Conservation (phyloP, 2,113 vertebrate genomes). For the Callopanchax toddi region DNA sequence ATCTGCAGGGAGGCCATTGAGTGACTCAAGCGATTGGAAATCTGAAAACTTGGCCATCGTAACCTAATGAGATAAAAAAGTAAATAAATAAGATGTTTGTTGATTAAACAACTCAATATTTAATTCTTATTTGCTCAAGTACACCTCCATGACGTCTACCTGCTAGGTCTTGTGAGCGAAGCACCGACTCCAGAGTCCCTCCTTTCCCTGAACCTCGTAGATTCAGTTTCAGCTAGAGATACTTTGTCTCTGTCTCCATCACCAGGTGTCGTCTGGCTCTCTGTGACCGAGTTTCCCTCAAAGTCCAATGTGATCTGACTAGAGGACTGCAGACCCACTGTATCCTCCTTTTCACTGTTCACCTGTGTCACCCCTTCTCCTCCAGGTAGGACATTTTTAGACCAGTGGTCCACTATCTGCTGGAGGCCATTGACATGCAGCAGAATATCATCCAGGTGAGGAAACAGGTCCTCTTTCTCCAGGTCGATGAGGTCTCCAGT, state of each 20-base stretch:
- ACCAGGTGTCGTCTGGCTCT: constrained; percentile 86
- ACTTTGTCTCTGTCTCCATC: constrained; percentile 88
- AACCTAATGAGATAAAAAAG: constrained; percentile 72
- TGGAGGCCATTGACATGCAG: constrained; percentile 91
- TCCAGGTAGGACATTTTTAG: constrained; percentile 85
- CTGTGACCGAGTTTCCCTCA: constrained; percentile 89
- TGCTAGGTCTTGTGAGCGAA: constrained; percentile 92
- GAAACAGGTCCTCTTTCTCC: constrained; percentile 91
- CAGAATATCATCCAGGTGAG: constrained; percentile 91
- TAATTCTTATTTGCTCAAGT: background rate
- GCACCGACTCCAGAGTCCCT: constrained; percentile 96
- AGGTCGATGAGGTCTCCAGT: constrained; percentile 94
- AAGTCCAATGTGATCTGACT: constrained; percentile 90
- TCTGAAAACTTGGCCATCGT: constrained; percentile 94
- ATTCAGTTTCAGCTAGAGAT: constrained; percentile 88
- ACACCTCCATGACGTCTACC: constrained; percentile 75
- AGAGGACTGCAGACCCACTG: constrained; percentile 68
- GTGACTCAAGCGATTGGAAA: constrained; percentile 87
- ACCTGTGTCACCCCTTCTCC: constrained; percentile 68
- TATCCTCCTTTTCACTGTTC: constrained; percentile 61
- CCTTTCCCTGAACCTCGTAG: constrained; percentile 86
- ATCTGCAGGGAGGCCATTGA: constrained; percentile 88
- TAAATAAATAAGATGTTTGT: background rate
- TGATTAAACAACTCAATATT: background rate
- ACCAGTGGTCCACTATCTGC: constrained; percentile 93